phyloP scores from a whole-genome alignment of 2,888 invertebrate species.

The Isoperla grammatica region DNA sequence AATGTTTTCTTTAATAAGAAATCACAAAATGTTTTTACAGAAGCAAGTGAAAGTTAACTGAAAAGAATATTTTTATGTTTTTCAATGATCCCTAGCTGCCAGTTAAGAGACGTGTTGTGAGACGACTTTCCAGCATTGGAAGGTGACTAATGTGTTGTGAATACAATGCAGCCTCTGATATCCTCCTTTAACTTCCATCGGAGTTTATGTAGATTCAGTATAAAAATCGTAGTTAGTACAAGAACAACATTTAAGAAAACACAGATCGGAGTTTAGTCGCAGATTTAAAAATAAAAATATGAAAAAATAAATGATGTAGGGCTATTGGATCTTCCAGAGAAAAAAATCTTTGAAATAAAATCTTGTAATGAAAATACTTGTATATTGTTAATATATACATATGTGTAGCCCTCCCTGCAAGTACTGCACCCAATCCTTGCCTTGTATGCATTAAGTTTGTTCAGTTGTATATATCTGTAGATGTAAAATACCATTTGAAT shows the following conservation, averaged over 20 bases:
- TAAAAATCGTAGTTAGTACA: conserved; percentile 23
- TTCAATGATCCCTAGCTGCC: background rate
- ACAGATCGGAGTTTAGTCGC: conserved; percentile 28
- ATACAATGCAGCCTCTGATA: conserved; percentile 4
- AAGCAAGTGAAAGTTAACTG: background rate
- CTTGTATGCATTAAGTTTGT: too few species aligned
- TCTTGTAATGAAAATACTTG: conserved; percentile 31
- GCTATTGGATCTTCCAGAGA: conserved; percentile 32
- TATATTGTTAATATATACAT: conserved; percentile 9
- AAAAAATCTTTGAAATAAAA: conserved; percentile 33
- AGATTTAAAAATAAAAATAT: conserved; percentile 27
- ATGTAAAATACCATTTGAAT: too few species aligned
- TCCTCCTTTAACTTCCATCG: conserved; percentile 9
- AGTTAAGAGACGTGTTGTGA: background rate
- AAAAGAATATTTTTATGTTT: background rate
- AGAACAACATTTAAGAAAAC: conserved; percentile 14
- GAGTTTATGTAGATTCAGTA: conserved; percentile 30
- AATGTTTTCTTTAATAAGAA: background rate
- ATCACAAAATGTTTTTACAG: background rate
- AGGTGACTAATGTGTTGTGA: conserved; percentile 3
- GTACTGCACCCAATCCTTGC: too few species aligned
- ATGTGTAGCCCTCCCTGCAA: too few species aligned
- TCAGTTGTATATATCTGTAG: too few species aligned
- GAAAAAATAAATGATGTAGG: conserved; percentile 30
- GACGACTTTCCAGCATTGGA: too few species aligned